These are phyloP conservation scores for Dendroctonus ponderosae DNA, from an alignment of 1,140 invertebrate species.

Conservation along the genomic window DNA sequence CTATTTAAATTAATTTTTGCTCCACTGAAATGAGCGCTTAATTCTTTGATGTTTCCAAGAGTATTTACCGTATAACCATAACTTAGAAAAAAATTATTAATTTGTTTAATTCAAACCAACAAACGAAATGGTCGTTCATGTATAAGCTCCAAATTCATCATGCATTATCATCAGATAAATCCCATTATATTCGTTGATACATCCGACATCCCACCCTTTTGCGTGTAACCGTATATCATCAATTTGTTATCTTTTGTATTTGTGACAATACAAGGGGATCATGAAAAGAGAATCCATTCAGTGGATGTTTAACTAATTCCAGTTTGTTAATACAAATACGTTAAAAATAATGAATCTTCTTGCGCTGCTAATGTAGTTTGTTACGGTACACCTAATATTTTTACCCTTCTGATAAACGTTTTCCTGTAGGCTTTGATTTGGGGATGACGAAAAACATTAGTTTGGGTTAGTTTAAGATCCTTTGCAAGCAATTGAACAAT, in stretches of 20 bases:
- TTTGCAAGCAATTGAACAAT: too few relatives aligned
- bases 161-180: conserved; percentile 1
- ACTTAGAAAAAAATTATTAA: not conserved
- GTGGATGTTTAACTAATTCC: too few relatives aligned
- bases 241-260: conserved; percentile 9
- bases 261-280: not conserved
- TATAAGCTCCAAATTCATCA: not conserved
- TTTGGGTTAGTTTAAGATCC: too few relatives aligned
- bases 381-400: too few relatives aligned
- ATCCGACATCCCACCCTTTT: not conserved
- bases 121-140: not conserved
- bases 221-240: not conserved
- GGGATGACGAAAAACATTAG: too few relatives aligned
- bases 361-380: too few relatives aligned
- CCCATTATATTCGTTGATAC: conserved; percentile 4
- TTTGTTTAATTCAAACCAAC: not conserved
- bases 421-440: too few relatives aligned
- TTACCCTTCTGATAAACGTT: too few relatives aligned
- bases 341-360: too few relatives aligned
- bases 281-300: too few relatives aligned
- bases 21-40: not conserved
- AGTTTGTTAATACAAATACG: too few relatives aligned
- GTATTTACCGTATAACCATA: not conserved
- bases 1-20: not conserved
- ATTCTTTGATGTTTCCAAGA: not conserved